Evolutionary conservation across 2,888 invertebrate genomes (phyloP).

Genomic region (Aleiodes testaceus): DNA sequence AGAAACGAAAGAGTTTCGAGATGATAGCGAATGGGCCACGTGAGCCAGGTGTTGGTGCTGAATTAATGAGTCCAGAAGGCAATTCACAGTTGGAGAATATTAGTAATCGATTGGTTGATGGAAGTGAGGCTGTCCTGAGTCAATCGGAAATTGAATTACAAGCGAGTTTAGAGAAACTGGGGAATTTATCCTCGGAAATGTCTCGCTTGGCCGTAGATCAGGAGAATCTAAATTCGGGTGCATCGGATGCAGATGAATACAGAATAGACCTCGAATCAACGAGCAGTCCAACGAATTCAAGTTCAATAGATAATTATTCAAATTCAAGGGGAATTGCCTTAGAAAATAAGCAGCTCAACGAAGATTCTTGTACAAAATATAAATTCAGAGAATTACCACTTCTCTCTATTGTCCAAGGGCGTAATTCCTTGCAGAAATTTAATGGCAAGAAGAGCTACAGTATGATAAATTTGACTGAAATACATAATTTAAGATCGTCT

Average conservation of each 20-base stretch:
- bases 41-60: conserved; percentile 80
- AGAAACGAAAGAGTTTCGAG: conserved; percentile 78
- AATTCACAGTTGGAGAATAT: conserved; percentile 77
- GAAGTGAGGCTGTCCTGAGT: conserved; percentile 79
- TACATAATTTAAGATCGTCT: conserved; percentile 57
- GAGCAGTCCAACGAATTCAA: conserved; percentile 31
- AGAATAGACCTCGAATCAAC: too few relatives aligned
- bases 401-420: conserved; percentile 61
- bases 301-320: conserved; percentile 31
- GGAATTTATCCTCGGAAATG: conserved; percentile 73
- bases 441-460: conserved; percentile 65
- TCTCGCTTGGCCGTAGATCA: too few relatives aligned
- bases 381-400: conserved; percentile 65
- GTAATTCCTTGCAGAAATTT: conserved; percentile 48
- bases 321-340: not conserved
- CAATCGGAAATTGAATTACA: conserved; percentile 86
- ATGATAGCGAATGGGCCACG: conserved; percentile 75
- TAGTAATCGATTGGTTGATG: conserved; percentile 83
- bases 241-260: too few relatives aligned
- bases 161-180: conserved; percentile 84
- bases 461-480: conserved; percentile 65
- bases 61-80: conserved; percentile 72
- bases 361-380: conserved; percentile 48
- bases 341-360: conserved; percentile 12
- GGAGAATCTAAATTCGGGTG: too few relatives aligned